Evolutionary conservation across 1,140 invertebrate species (phyloP).

Genomic region (Drosophila punjabiensis): DNA sequence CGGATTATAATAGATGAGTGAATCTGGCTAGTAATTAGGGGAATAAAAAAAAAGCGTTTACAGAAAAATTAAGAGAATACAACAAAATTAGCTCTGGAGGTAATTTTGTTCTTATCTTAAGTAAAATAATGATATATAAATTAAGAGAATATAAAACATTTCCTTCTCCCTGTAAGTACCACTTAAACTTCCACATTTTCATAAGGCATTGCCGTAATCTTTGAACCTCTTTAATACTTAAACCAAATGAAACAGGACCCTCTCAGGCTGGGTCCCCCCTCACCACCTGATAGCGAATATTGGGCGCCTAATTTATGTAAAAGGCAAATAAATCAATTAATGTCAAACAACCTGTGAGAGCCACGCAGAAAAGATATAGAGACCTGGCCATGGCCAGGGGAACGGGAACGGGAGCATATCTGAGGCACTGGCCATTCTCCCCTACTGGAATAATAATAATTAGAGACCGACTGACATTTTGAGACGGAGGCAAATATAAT

Average conservation of each 20-base stretch:
- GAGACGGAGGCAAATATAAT: slow-evolving; percentile 83
- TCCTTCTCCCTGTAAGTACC: background rate
- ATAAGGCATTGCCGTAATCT: background rate
- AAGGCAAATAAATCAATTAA: slow-evolving; percentile 85
- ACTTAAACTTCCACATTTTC: background rate
- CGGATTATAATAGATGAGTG: background rate
- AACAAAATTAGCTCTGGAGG: no score
- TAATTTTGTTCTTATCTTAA: no score
- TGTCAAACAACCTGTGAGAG: slow-evolving; percentile 83
- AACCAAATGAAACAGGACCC: slow-evolving; percentile 23
- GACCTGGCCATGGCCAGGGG: background rate
- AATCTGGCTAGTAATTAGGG: background rate
- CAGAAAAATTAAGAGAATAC: background rate
- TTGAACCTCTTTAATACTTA: slow-evolving; percentile 27
- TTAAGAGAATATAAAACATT: background rate
- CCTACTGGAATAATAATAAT: slow-evolving; percentile 76
- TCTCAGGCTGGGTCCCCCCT: background rate
- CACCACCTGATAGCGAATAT: slow-evolving; percentile 52
- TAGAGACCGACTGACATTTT: slow-evolving; percentile 77
- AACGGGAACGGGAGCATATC: background rate
- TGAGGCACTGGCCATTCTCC: slow-evolving; percentile 13
- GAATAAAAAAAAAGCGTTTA: background rate
- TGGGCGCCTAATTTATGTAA: slow-evolving; percentile 77
- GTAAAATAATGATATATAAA: background rate
- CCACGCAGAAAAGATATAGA: slow-evolving; percentile 42